These are phyloP conservation scores for Tiliacea citrago DNA, from an alignment of 2,888 invertebrate genomes.

Conservation along the genomic window DNA sequence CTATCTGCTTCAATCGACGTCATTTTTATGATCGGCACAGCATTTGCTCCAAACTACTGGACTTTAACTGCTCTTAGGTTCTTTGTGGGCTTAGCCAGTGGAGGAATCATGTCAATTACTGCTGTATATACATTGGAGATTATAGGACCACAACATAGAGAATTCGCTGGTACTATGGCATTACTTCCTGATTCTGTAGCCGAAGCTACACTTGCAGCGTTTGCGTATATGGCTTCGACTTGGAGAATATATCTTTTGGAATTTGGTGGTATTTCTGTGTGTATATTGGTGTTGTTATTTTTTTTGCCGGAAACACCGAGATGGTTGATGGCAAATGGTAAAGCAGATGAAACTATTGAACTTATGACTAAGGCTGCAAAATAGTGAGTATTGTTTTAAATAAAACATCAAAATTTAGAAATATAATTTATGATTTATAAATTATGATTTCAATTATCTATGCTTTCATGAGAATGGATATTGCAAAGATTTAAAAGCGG, in stretches of 20 bases:
- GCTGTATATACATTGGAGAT: slow-evolving; percentile 90
- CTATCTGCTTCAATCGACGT: slow-evolving; percentile 92
- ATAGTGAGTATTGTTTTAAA: slow-evolving; percentile 69
- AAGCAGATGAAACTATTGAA: slow-evolving; percentile 69
- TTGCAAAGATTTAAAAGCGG: not conserved
- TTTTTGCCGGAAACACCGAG: slow-evolving; percentile 80
- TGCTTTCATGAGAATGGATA: not conserved
- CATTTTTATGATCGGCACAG: slow-evolving; percentile 91
- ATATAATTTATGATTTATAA: not conserved
- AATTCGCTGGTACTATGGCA: slow-evolving; percentile 70
- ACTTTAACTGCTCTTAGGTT: slow-evolving; percentile 91
- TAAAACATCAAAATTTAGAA: not conserved
- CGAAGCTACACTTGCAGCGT: slow-evolving; percentile 68
- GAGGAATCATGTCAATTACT: slow-evolving; percentile 92
- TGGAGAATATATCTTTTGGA: slow-evolving; percentile 74
- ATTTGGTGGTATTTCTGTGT: slow-evolving; percentile 65
- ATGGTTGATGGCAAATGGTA: slow-evolving; percentile 78
- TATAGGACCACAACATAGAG: slow-evolving; percentile 87
- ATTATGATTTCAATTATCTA: not conserved
- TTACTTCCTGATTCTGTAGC: slow-evolving; percentile 72
- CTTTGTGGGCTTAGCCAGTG: slow-evolving; percentile 92
- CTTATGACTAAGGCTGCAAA: slow-evolving; percentile 76
- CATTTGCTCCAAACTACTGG: slow-evolving; percentile 90
- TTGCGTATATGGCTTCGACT: slow-evolving; percentile 73
- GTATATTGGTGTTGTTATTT: slow-evolving; percentile 68